These are phyloP conservation scores for Trididemnum clinides DNA, from an alignment of 23 tunicate genomes.

Conservation along the genomic window DNA sequence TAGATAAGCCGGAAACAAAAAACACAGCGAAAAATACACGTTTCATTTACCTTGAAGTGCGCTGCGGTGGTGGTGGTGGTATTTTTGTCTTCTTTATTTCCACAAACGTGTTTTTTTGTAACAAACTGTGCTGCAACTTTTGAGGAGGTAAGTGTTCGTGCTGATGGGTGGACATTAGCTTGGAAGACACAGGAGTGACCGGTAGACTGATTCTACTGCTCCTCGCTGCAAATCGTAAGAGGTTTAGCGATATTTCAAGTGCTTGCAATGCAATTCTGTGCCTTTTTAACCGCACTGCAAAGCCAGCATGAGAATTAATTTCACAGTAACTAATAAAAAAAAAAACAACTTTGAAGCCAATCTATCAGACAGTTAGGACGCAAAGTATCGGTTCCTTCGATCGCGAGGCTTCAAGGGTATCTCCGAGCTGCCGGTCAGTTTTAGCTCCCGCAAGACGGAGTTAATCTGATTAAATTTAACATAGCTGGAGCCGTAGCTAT, in stretches of 20 bases:
- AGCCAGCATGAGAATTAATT: no score
- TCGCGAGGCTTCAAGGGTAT: no score
- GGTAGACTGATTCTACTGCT: slow-evolving; percentile 56
- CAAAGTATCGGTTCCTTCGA: no score
- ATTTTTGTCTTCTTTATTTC: slow-evolving; percentile 40
- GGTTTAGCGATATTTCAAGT: neutral
- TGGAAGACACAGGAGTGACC: slow-evolving; percentile 26
- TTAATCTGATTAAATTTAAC: no score
- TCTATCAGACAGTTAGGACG: no score
- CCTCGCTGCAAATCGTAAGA: slow-evolving; percentile 29
- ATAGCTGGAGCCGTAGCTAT: no score
- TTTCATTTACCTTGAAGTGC: slow-evolving; percentile 48
- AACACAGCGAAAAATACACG: neutral
- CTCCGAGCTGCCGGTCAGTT: no score
- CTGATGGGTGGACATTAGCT: neutral
- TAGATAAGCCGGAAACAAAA: neutral
- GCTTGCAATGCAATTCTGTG: no score
- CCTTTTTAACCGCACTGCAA: no score
- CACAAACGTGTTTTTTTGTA: neutral
- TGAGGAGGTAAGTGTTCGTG: slow-evolving; percentile 19
- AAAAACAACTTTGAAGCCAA: no score
- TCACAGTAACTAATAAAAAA: no score
- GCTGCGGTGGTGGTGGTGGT: slow-evolving; percentile 71
- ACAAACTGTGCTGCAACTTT: slow-evolving; percentile 10
- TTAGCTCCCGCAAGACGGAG: no score